phyloP scores from a whole-genome alignment of 2,888 invertebrate genomes.

The Nebria salina region DNA sequence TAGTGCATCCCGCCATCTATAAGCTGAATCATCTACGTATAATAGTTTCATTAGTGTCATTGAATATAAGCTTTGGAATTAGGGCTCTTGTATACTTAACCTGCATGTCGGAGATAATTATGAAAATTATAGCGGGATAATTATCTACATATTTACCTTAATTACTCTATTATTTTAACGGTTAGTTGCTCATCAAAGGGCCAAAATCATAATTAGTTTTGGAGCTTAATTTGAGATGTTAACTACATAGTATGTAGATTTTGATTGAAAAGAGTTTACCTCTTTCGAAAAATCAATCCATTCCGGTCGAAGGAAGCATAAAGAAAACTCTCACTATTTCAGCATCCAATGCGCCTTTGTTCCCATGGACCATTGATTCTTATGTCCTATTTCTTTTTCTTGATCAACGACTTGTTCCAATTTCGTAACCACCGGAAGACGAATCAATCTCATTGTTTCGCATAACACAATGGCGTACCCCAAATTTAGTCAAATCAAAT shows the following conservation, averaged over 20 bases:
- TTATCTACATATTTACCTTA: neutral
- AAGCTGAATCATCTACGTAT: neutral
- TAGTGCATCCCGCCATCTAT: neutral
- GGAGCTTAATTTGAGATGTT: too few relatives aligned
- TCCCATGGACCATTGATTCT: neutral
- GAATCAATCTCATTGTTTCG: neutral
- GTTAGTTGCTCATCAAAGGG: too few relatives aligned
- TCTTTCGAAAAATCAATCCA: neutral
- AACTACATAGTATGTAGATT: too few relatives aligned
- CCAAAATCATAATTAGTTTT: too few relatives aligned
- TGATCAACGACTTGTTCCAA: conserved; percentile 1
- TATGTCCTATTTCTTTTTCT: neutral
- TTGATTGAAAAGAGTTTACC: too few relatives aligned
- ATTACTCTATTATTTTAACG: neutral
- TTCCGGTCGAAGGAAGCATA: neutral
- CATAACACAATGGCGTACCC: neutral
- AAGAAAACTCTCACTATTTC: neutral
- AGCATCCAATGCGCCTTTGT: neutral
- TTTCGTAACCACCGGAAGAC: neutral
- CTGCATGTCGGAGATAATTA: neutral
- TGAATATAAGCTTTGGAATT: neutral
- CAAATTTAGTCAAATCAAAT: neutral
- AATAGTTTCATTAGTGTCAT: neutral
- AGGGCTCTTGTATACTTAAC: too few relatives aligned
- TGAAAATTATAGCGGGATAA: neutral